phyloP scores from a whole-genome alignment of 2,797 vertebrate species.

The Buphagus erythrorhynchus region DNA sequence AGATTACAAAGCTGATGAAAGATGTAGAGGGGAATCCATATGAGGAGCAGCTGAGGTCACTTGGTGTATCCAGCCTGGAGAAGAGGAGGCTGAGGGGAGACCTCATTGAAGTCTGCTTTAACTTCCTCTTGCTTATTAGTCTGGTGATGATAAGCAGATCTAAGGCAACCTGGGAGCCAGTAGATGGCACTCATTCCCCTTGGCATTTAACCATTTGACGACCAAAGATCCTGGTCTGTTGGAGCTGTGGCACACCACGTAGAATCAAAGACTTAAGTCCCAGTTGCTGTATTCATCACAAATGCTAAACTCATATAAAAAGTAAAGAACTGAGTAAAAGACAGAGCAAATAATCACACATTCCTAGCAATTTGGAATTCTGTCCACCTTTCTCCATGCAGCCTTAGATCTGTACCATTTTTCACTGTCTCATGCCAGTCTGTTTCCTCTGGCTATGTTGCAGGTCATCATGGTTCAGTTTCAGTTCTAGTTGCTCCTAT shows the following conservation, averaged over 20 bases:
- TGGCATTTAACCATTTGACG: not conserved
- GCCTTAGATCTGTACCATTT: not conserved
- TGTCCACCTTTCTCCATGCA: not conserved
- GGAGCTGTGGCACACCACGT: accelerated
- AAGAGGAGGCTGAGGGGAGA: not conserved
- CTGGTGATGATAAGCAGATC: not conserved
- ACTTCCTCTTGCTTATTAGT: not conserved
- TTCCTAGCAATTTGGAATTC: not conserved
- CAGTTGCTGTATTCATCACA: not conserved
- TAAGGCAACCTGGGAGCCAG: not conserved
- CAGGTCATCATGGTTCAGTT: not conserved
- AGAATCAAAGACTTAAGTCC: not conserved
- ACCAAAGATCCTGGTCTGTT: not conserved
- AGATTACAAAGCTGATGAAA: not conserved
- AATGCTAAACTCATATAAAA: not conserved
- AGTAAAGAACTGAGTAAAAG: not conserved
- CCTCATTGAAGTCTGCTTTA: not conserved
- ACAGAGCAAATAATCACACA: not conserved
- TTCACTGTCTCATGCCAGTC: not conserved
- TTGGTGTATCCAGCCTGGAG: not conserved
- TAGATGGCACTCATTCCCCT: not conserved
- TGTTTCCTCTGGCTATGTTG: not conserved
- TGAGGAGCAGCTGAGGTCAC: not conserved
- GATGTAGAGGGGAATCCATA: accelerated
- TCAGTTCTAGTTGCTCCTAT: not conserved